A percentile compares a stretch with the other conserved stretches of the same genome.
Conservation (phyloP, 2,888 invertebrate genomes). For the Synergus gifuensis region DNA sequence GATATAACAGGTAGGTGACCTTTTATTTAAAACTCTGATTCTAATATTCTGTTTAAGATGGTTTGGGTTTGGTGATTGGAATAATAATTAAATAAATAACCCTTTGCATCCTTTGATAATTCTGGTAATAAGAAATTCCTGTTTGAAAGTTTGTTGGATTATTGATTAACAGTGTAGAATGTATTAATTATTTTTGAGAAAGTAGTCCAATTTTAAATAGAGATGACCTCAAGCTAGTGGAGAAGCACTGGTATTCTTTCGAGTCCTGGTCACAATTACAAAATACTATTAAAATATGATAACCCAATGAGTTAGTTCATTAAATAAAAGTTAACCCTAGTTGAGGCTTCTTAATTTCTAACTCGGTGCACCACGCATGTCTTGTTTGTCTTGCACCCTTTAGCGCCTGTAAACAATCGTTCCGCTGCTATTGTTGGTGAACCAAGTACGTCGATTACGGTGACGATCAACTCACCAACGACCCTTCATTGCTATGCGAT, state of each 20-base stretch:
- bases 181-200: neutral
- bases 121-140: neutral
- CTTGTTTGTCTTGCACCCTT: constrained; percentile 52
- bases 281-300: neutral
- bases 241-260: too few relatives aligned
- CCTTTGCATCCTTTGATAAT: neutral
- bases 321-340: neutral
- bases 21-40: neutral
- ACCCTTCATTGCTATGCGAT: constrained; percentile 88
- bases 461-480: constrained; percentile 85
- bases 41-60: neutral
- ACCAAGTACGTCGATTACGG: constrained; percentile 82
- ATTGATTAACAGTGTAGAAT: constrained; percentile 14
- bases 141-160: neutral
- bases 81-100: constrained; percentile 1
- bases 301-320: neutral
- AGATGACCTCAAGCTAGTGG: neutral
- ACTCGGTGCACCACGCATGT: constrained; percentile 46
- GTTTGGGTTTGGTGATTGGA: neutral
- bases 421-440: constrained; percentile 85
- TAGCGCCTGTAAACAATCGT: constrained; percentile 81
- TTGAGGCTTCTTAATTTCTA: constrained; percentile 18
- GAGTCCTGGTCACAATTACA: neutral
- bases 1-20: constrained; percentile 85
- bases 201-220: neutral